Evolutionary conservation across 2,888 invertebrate species (phyloP).

Genomic region (Tenodera sinensis): DNA sequence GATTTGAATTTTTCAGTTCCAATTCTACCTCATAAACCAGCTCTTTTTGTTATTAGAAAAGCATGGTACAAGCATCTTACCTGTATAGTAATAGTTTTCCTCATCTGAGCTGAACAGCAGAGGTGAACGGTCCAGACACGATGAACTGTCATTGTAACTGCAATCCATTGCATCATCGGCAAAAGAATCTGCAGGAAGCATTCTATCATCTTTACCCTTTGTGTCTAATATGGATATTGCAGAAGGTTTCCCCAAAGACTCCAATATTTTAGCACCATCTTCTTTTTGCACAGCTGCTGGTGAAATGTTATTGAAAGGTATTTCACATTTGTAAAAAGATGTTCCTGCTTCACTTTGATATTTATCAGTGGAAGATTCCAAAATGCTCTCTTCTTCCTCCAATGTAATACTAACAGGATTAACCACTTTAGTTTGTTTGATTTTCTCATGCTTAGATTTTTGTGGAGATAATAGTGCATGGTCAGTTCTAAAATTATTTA

Average conservation of each 20-base stretch:
- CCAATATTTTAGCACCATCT: background rate
- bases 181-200: background rate
- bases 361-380: background rate
- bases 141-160: background rate
- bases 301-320: background rate
- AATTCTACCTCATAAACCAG: no score
- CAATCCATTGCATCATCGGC: slow-evolving; percentile 5
- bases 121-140: slow-evolving; percentile 47
- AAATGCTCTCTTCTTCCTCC: background rate
- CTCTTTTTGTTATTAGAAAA: no score
- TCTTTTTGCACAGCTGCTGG: background rate
- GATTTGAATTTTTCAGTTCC: no score
- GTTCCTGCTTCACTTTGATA: background rate
- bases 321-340: background rate
- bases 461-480: background rate
- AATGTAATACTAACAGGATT: background rate
- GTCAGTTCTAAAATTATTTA: background rate
- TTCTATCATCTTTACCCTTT: background rate
- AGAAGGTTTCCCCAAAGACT: background rate
- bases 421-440: background rate
- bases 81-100: slow-evolving; percentile 45
- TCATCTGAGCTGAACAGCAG: slow-evolving; percentile 62
- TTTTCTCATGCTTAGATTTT: background rate
- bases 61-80: background rate
- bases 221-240: background rate